phyloP scores from a whole-genome alignment of 2,797 vertebrate species.

The Eospalax fontanierii region DNA sequence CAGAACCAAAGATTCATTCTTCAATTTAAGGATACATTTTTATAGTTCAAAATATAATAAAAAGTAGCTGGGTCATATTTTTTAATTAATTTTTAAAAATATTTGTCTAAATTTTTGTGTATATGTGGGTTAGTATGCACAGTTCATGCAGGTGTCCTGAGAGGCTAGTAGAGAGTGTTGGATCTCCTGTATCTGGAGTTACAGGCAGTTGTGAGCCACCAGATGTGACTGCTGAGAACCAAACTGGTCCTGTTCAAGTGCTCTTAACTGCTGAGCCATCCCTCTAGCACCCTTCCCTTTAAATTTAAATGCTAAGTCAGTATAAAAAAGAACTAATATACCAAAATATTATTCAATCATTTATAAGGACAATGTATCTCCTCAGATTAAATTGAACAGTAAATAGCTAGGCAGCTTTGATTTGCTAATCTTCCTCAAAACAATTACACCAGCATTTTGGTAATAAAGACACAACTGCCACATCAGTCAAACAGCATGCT shows the following conservation, averaged over 20 bases:
- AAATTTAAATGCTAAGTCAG: constrained; percentile 19
- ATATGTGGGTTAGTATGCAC: not conserved
- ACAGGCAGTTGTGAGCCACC: not conserved
- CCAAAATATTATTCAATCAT: constrained; percentile 56
- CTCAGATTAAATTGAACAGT: constrained; percentile 59
- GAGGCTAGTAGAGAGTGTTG: not conserved
- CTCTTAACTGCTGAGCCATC: not conserved
- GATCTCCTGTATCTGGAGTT: not conserved
- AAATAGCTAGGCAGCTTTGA: constrained; percentile 39
- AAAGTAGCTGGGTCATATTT: too few relatives aligned
- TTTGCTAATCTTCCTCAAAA: constrained; percentile 59
- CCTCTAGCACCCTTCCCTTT: not conserved
- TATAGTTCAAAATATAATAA: constrained; percentile 58
- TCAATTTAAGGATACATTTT: constrained; percentile 42
- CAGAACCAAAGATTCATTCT: constrained; percentile 40
- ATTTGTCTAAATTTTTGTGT: too few relatives aligned
- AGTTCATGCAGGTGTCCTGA: not conserved
- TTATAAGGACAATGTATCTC: constrained; percentile 50
- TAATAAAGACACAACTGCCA: constrained; percentile 50
- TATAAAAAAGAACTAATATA: constrained; percentile 46
- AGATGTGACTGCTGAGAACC: not conserved
- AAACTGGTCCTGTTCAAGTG: not conserved
- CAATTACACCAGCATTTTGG: constrained; percentile 3
- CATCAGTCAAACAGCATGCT: not conserved
- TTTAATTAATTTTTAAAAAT: too few relatives aligned